phyloP scores from a whole-genome alignment of 2,888 invertebrate genomes.

The Argyresthia albistria region DNA sequence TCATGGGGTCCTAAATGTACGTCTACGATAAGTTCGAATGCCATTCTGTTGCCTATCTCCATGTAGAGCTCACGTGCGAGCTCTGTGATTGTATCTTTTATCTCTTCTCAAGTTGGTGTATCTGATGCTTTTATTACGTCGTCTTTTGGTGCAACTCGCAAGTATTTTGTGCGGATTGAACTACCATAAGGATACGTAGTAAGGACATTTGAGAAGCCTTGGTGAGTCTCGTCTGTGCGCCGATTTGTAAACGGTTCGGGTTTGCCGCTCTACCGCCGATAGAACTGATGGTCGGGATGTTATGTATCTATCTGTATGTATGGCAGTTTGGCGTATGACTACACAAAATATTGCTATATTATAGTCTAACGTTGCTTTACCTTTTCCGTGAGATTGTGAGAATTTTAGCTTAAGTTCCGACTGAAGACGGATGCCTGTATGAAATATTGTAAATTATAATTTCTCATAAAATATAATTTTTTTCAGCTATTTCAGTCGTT shows the following conservation, averaged over 20 bases:
- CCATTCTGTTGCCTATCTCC: no score
- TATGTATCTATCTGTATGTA: conserved; percentile 42
- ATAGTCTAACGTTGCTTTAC: conserved; percentile 74
- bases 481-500: conserved; percentile 67
- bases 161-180: no score
- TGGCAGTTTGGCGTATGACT: conserved; percentile 57
- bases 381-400: conserved; percentile 73
- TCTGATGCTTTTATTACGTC: no score
- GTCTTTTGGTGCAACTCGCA: no score
- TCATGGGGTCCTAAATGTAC: no score
- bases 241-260: conserved; percentile 17
- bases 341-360: conserved; percentile 70
- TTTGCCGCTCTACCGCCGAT: conserved; percentile 37
- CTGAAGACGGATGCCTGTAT: conserved; percentile 73
- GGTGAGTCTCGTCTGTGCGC: conserved; percentile 20
- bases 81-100: no score
- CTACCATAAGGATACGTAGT: no score
- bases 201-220: conserved; percentile 7
- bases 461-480: conserved; percentile 75
- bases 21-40: no score
- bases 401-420: conserved; percentile 73
- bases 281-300: conserved; percentile 47
- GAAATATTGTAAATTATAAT: conserved; percentile 75
- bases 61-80: no score
- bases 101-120: no score